Percentiles rank a stretch among this genome's conserved stretches.
phyloP scores from a whole-genome alignment of 2,888 invertebrate species.

The Pemphredon lugubris region DNA sequence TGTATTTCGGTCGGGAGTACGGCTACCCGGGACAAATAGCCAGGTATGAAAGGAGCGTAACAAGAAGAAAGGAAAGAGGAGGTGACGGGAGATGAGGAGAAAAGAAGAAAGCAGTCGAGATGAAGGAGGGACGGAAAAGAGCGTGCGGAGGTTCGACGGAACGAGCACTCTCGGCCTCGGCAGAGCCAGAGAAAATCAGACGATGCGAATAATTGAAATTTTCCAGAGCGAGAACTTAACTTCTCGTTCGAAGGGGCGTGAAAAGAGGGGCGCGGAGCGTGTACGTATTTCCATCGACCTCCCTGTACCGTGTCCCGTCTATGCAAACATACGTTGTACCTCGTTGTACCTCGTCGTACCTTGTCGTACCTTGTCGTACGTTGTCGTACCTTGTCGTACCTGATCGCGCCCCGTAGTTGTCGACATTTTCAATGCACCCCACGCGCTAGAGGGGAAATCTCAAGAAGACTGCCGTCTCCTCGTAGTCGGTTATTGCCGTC shows the following conservation, averaged over 20 bases:
- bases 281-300: conserved; percentile 37
- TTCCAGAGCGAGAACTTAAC: conserved; percentile 73
- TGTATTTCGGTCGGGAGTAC: conserved; percentile 34
- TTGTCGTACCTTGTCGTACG: too few species aligned
- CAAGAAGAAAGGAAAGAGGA: conserved; percentile 14
- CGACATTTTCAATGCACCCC: conserved; percentile 35
- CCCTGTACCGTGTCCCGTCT: conserved; percentile 18
- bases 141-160: conserved; percentile 11
- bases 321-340: conserved; percentile 38
- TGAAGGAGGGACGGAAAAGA: conserved; percentile 7
- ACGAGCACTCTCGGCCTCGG: too few species aligned
- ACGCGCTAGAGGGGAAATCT: conserved; percentile 25
- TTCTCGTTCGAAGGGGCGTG: conserved; percentile 35
- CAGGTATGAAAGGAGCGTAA: conserved; percentile 24
- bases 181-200: conserved; percentile 65
- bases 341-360: conserved; percentile 8
- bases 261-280: conserved; percentile 23
- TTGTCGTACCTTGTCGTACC: too few species aligned
- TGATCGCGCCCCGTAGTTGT: not conserved
- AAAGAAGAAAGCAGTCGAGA: not conserved
- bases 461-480: conserved; percentile 2
- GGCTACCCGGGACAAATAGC: conserved; percentile 35
- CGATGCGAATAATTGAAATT: conserved; percentile 78
- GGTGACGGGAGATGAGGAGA: not conserved
- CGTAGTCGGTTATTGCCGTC: not conserved